phyloP scores from a whole-genome alignment of 2,113 vertebrate genomes.

The Alaudala cheleensis region DNA sequence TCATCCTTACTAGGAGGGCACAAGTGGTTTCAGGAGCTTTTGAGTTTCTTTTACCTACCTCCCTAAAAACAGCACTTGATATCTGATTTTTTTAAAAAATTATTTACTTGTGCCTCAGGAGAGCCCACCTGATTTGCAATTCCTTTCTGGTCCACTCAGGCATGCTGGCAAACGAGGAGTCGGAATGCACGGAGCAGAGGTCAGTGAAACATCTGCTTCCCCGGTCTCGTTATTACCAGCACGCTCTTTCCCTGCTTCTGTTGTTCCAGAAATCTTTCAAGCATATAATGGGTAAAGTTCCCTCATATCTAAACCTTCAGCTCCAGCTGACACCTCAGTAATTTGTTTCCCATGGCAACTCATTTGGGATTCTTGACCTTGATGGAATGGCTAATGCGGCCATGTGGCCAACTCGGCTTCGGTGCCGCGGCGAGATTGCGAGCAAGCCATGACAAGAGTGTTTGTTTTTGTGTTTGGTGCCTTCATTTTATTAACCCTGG shows the following conservation, averaged over 20 bases:
- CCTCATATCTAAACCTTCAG: conserved; percentile 56
- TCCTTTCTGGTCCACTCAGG: background rate
- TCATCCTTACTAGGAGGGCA: background rate
- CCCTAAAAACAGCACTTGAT: background rate
- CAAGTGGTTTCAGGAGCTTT: background rate
- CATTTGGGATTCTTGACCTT: conserved; percentile 56
- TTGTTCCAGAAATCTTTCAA: conserved; percentile 63
- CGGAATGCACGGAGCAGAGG: background rate
- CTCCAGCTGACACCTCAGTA: conserved; percentile 58
- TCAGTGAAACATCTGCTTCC: conserved; percentile 65
- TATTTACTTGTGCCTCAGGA: background rate
- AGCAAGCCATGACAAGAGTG: background rate
- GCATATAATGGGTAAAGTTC: conserved; percentile 70
- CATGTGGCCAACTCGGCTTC: conserved; percentile 5
- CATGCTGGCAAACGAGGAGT: conserved; percentile 17
- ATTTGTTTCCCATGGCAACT: conserved; percentile 73
- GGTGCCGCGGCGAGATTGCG: accelerated
- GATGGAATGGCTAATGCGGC: conserved; percentile 48
- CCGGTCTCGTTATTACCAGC: conserved; percentile 20
- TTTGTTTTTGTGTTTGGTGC: conserved; percentile 1
- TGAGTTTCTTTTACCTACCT: background rate
- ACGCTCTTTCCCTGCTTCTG: conserved; percentile 46
- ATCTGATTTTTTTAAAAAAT: background rate
- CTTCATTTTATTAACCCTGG: background rate
- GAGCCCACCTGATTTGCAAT: background rate